Evolutionary conservation across 2,888 invertebrate species (phyloP).

Genomic region (Limnephilus auricula): DNA sequence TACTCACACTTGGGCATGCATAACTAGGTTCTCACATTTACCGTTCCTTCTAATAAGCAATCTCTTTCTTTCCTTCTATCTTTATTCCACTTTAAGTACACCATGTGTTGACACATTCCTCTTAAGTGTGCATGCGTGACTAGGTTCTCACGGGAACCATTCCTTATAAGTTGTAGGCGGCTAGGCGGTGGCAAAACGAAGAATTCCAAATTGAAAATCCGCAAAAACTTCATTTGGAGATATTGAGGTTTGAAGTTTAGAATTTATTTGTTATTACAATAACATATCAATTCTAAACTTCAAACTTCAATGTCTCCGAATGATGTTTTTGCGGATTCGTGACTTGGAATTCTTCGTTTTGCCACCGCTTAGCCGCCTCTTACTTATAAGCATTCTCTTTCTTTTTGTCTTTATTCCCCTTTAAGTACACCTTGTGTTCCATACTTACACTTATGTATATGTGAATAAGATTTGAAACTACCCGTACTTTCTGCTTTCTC

Average conservation of each 20-base stretch:
- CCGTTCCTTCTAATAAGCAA: background rate
- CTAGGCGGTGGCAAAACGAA: too few relatives aligned
- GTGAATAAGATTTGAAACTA: too few relatives aligned
- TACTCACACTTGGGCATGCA: background rate
- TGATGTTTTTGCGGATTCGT: too few relatives aligned
- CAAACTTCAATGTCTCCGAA: too few relatives aligned
- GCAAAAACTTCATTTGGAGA: too few relatives aligned
- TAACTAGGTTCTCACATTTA: background rate
- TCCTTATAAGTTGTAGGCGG: too few relatives aligned
- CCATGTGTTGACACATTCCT: constrained; percentile 58
- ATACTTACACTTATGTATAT: background rate
- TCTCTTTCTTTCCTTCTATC: background rate
- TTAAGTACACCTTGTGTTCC: constrained; percentile 5
- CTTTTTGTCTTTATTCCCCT: constrained; percentile 10
- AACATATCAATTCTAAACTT: too few relatives aligned
- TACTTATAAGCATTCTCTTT: constrained; percentile 25
- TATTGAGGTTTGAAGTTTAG: too few relatives aligned
- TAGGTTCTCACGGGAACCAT: constrained; percentile 10
- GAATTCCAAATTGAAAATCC: too few relatives aligned
- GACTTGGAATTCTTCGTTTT: too few relatives aligned
- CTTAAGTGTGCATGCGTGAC: constrained; percentile 35
- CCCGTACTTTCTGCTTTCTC: background rate
- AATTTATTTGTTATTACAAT: too few relatives aligned
- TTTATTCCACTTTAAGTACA: constrained; percentile 28
- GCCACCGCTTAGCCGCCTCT: too few relatives aligned